These are phyloP conservation scores for Smutsia temminckii DNA, from an alignment of 2,797 vertebrate genomes.

Conservation along the genomic window DNA sequence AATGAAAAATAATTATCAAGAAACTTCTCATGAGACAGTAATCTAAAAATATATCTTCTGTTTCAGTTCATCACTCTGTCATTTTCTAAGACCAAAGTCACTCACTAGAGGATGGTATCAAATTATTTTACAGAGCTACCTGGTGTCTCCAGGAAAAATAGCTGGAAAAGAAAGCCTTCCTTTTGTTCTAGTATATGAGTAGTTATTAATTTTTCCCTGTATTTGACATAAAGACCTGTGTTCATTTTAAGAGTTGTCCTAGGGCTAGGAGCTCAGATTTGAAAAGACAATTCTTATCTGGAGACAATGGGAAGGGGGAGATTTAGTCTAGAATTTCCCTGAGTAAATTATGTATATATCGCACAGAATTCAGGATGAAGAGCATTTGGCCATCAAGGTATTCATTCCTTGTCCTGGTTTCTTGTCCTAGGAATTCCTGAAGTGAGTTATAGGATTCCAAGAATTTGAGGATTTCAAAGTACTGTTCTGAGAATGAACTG, in stretches of 20 bases:
- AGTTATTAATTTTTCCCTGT: background rate
- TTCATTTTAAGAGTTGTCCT: background rate
- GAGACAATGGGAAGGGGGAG: background rate
- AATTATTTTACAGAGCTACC: background rate
- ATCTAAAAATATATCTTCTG: slow-evolving; percentile 27
- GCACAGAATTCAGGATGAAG: background rate
- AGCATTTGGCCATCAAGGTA: background rate
- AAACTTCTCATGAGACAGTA: slow-evolving; percentile 22
- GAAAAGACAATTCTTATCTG: background rate
- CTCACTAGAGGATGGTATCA: background rate
- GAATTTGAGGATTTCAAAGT: background rate
- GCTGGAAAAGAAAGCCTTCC: background rate
- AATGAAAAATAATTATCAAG: slow-evolving; percentile 67
- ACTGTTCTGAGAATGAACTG: background rate
- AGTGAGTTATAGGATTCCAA: background rate
- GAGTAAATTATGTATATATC: background rate
- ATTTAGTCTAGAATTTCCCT: background rate
- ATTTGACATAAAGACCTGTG: background rate
- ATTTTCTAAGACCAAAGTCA: slow-evolving; percentile 44
- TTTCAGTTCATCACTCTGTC: slow-evolving; percentile 5
- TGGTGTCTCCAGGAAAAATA: background rate
- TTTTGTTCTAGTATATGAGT: background rate
- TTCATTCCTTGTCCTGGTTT: background rate
- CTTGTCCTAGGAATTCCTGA: background rate
- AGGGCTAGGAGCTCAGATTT: background rate